Evolutionary conservation across 2,888 invertebrate genomes (phyloP), one percentile per base, ranked within the genome.

Genomic region (Clunio marinus): DNA sequence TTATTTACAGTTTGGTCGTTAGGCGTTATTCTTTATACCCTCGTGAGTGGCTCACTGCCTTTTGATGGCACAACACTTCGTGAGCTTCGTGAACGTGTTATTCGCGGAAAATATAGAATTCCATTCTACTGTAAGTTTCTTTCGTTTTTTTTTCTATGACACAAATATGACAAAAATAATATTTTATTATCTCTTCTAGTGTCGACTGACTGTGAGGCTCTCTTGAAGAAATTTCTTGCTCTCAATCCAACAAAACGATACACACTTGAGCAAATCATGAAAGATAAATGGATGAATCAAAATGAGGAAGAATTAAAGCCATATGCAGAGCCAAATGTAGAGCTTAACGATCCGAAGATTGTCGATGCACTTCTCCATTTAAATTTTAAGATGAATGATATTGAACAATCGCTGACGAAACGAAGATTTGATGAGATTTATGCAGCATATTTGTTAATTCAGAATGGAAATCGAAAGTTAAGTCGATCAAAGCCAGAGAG

Each of bases 391-490:
- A 81, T 87, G 76, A 83, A 83, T 75, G 88, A 89, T 76, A 88
- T 93, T 73, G 88, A 90, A 78, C 89, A 90, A 74, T 90, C 91
- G 70, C 80, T 93, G 74, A 86, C 86, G 74, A 85, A 86, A 73
- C 88, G 88, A 75, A 90, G 89, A 80, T 93, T 91, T 78, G 92
- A 93, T 78, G 91, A 92, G 77, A 86, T 91, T 71, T 91, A 89
- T 77, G 92, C 92, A 71, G 90, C 89, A 69, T 93, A 92, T 80
- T 82, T 91, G 73, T 81, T 92, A 71, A 81, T 92, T 27, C 51
- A 51, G 35, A 55, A 51, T 25, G 45, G 46, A 24, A 25, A 25
- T 27, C 46, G 66, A 10, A 51, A 66, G 22, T 24, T 55, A 8
- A 66, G 66, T 22, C 28, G 55, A 10, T 66, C 66, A 28, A 66